Evolutionary conservation across 2,797 vertebrate genomes (phyloP), one percentile per base, ranked within the genome.

Genomic region (Salarias fasciatus): DNA sequence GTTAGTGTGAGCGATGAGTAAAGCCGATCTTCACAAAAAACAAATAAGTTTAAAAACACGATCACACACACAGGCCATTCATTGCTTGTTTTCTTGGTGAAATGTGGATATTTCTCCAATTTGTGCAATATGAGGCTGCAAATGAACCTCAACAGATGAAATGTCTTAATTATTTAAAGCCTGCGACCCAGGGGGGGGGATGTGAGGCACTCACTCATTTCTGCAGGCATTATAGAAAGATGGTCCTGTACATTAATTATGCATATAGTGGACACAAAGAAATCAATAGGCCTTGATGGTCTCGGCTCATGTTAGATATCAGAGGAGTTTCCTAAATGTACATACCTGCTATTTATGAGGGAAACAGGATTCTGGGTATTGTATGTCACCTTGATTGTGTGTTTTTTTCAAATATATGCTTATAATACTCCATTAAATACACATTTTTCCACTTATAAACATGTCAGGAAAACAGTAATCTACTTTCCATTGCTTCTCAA

Each of bases 241-340:
- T 10, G 68, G 69, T 80, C 56, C 68, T 35, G 53, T 40, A 30
- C 66, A 87, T 91, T 63, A 86, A 87, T 84, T 79, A 90, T 89
- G 55, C 41, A 90, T 59, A 40, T 49, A 29, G 47, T 53, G 53
- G 69, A 73, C 60, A 10, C 2, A 52, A 9, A 69, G 57, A 53
- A 80, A 89, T 90, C 83, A 53, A 90, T 86, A 54, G 51, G 41
- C 29, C 56, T 33, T 53, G 57, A 77, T 72, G 72, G 63, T 29
- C 18, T 36, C 28, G 15, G 69, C 74, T 79, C 74, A 76, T 36
- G 15, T 5, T 60, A 75, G 61, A 75, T 47, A 61, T 46, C 55
- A 51, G 68, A 54, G 71, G 77, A 75, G 42, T 79, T 73, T 76
- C 79, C 72, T 68, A 28, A 4, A 65, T 53, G 4, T 33, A 48